A percentile compares a stretch with the other conserved stretches of the same genome.
Conservation (phyloP, 1,140 invertebrate species). For the Onthophagus taurus region DNA sequence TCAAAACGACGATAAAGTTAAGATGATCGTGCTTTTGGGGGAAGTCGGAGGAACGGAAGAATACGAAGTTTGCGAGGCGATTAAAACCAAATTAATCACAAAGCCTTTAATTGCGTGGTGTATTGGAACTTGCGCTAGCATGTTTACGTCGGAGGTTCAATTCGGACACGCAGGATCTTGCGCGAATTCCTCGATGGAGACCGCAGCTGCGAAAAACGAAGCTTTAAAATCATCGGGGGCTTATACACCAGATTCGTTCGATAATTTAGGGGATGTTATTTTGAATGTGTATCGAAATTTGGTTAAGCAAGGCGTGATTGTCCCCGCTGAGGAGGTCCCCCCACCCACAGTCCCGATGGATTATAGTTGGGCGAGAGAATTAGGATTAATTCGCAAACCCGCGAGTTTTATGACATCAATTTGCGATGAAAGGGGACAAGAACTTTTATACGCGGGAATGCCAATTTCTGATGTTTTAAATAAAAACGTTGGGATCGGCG, state of each 20-base stretch:
- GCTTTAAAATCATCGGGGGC: constrained; percentile 77
- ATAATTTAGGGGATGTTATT: constrained; percentile 57
- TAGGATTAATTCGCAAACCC: constrained; percentile 96
- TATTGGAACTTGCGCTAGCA: constrained; percentile 66
- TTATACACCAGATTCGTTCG: constrained; percentile 86
- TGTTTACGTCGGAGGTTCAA: constrained; percentile 97
- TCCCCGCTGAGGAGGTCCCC: constrained; percentile 82
- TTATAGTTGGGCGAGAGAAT: constrained; percentile 96
- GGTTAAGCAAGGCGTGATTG: constrained; percentile 72
- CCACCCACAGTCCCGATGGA: constrained; percentile 99
- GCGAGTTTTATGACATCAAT: constrained; percentile 99
- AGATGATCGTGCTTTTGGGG: constrained; percentile 92
- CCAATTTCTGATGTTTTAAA: constrained; percentile 92
- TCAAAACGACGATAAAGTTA: constrained; percentile 66
- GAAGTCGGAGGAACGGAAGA: constrained; percentile 99
- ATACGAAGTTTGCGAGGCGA: constrained; percentile 89
- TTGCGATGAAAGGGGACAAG: constrained; percentile 97
- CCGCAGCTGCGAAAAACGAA: constrained; percentile 86
- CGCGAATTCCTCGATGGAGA: constrained; percentile 92
- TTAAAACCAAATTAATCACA: constrained; percentile 71
- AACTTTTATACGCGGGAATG: constrained; percentile 89
- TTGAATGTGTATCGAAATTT: constrained; percentile 69
- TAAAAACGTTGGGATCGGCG: constrained; percentile 90
- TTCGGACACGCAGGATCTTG: constrained; percentile 99
- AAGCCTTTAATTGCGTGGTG: constrained; percentile 98